These are phyloP conservation scores for Pangasius mekongensis DNA, from an alignment of 2,797 vertebrate species.

Conservation along the genomic window DNA sequence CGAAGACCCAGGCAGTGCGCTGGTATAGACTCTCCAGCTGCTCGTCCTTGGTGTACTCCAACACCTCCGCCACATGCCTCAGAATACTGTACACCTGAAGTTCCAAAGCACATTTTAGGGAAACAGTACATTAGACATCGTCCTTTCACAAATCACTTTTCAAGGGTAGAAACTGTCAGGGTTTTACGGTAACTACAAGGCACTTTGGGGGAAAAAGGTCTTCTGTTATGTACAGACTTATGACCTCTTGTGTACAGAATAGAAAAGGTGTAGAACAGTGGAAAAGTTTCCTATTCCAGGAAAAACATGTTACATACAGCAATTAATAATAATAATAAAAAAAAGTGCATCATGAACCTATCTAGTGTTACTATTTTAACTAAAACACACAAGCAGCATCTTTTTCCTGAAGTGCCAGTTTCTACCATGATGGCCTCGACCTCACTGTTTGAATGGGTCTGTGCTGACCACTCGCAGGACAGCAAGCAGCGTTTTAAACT, in stretches of 20 bases:
- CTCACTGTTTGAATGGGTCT: too few species aligned
- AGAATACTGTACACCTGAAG: slow-evolving; percentile 96
- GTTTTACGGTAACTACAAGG: not conserved
- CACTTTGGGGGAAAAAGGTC: not conserved
- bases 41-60: slow-evolving; percentile 97
- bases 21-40: slow-evolving; percentile 96
- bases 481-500: too few species aligned
- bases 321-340: not conserved
- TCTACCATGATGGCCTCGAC: not conserved
- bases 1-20: slow-evolving; percentile 98
- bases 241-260: not conserved
- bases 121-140: not conserved
- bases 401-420: not conserved
- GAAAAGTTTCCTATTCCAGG: not conserved
- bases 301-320: not conserved
- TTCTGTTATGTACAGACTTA: not conserved
- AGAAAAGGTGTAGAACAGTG: not conserved
- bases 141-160: not conserved
- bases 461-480: too few species aligned
- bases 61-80: slow-evolving; percentile 95
- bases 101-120: not conserved
- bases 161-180: not conserved
- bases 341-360: not conserved
- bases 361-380: not conserved
- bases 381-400: too few species aligned